These are phyloP conservation scores for Cyphomyrus plagiostoma DNA, from an alignment of 2,113 vertebrate species.

Conservation along the genomic window DNA sequence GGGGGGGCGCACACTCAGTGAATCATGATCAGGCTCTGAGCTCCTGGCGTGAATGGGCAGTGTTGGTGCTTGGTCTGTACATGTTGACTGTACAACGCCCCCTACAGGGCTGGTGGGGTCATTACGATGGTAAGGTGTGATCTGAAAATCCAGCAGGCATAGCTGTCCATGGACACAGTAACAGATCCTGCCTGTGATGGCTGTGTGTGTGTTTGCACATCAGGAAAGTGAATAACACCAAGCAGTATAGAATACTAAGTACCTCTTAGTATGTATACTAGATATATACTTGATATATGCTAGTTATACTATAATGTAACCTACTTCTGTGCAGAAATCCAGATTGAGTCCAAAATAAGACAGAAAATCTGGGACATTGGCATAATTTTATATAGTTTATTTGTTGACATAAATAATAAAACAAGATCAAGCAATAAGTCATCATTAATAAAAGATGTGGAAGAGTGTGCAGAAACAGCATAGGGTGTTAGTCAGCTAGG, in stretches of 20 bases:
- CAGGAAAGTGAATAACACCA: neutral
- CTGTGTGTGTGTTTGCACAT: neutral
- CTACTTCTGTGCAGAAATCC: neutral
- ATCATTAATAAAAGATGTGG: neutral
- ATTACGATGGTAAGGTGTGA: neutral
- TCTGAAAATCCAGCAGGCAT: neutral
- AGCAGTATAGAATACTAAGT: neutral
- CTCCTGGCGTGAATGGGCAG: neutral
- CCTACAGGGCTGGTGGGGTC: neutral
- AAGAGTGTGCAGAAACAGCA: neutral
- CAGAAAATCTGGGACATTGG: neutral
- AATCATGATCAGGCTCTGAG: constrained; percentile 1
- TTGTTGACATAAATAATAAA: neutral
- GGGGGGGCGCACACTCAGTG: neutral
- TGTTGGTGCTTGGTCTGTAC: neutral
- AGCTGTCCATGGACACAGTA: neutral
- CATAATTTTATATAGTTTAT: neutral
- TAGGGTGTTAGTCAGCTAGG: neutral
- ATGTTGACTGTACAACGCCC: neutral
- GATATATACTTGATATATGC: neutral
- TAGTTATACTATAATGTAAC: neutral
- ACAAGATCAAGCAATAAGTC: neutral
- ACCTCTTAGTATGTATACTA: too few relatives aligned
- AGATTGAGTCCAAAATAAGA: neutral
- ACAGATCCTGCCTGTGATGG: neutral